Evolutionary conservation across 2,888 invertebrate species (phyloP).

Genomic region (Sesia bembeciformis): DNA sequence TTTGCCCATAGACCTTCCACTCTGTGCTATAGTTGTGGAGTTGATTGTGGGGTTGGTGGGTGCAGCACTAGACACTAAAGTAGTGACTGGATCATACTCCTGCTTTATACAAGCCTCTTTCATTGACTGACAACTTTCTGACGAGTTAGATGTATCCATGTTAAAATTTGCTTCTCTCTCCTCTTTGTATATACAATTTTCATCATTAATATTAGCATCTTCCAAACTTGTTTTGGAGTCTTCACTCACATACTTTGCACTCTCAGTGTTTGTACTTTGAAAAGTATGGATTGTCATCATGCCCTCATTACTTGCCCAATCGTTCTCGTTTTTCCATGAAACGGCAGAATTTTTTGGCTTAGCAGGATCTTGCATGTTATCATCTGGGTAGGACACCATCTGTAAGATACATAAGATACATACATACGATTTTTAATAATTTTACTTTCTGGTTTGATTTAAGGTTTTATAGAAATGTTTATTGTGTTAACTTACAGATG

Average conservation of each 20-base stretch:
- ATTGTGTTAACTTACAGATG: constrained; percentile 45
- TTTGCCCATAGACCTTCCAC: constrained; percentile 38
- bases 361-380: constrained; percentile 56
- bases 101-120: constrained; percentile 52
- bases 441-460: background rate
- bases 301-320: constrained; percentile 55
- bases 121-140: constrained; percentile 65
- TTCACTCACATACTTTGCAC: constrained; percentile 57
- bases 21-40: constrained; percentile 41
- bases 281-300: constrained; percentile 53
- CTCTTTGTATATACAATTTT: constrained; percentile 62
- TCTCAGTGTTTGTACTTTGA: constrained; percentile 45
- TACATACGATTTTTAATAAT: background rate
- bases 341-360: constrained; percentile 65
- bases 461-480: background rate
- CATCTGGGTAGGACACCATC: constrained; percentile 66
- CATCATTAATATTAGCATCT: constrained; percentile 61
- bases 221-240: constrained; percentile 66
- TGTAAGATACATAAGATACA: constrained; percentile 12
- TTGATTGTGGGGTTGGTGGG: constrained; percentile 38
- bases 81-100: constrained; percentile 38
- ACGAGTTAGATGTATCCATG: constrained; percentile 67
- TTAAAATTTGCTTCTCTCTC: constrained; percentile 64
- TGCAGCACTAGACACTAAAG: constrained; percentile 43
- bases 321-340: constrained; percentile 56